Evolutionary conservation across 2,113 vertebrate genomes (phyloP).

Genomic region (Neotoma lepida): DNA sequence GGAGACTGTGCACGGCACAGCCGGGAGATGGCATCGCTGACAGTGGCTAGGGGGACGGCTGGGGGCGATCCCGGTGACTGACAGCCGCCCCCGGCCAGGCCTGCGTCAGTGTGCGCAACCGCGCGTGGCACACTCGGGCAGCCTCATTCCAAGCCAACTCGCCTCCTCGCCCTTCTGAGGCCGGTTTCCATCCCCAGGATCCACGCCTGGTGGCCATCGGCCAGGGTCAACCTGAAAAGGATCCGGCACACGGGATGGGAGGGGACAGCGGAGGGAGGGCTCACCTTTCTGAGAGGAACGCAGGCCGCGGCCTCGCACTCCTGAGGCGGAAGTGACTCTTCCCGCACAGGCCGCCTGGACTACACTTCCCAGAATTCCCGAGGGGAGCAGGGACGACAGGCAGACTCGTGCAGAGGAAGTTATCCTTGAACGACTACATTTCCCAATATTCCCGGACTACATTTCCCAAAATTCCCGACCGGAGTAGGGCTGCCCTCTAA

Average conservation of each 20-base stretch:
- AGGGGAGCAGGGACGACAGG: background rate
- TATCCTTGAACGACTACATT: background rate
- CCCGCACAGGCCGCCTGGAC: background rate
- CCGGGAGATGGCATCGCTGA: background rate
- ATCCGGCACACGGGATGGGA: accelerated
- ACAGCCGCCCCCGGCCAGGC: no score
- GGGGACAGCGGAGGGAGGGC: background rate
- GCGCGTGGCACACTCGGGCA: background rate
- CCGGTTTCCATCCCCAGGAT: background rate
- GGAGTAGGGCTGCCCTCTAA: no score
- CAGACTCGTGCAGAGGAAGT: background rate
- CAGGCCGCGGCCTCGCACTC: slow-evolving; percentile 48
- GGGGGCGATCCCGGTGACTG: background rate
- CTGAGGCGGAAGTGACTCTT: slow-evolving; percentile 63
- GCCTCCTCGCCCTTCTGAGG: background rate
- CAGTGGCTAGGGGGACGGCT: accelerated
- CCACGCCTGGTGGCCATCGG: accelerated
- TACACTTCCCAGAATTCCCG: slow-evolving; percentile 72
- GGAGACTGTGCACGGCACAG: accelerated
- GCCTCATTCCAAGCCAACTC: background rate
- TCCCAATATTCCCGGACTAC: background rate
- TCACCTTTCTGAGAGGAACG: slow-evolving; percentile 59
- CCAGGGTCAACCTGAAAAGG: no score
- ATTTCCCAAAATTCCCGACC: background rate
- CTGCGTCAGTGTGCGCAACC: background rate